These are phyloP conservation scores for Melanogrammus aeglefinus DNA, from an alignment of 2,797 vertebrate genomes.

Conservation along the genomic window DNA sequence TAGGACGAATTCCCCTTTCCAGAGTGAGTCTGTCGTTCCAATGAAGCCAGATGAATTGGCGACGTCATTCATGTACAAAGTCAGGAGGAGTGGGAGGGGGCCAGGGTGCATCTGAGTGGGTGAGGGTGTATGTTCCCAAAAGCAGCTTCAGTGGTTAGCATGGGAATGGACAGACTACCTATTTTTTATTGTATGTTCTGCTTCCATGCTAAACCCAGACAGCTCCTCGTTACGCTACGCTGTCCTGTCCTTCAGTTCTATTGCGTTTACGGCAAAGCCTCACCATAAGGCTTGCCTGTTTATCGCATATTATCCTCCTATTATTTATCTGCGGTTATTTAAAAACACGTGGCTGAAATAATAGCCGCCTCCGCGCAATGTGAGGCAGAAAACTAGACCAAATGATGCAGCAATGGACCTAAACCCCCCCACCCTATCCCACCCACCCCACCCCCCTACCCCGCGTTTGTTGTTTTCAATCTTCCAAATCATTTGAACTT, in stretches of 20 bases:
- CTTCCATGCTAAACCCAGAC: no score
- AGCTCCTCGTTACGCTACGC: neutral
- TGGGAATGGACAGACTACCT: constrained; percentile 36
- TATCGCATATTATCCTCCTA: constrained; percentile 52
- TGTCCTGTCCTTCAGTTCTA: neutral
- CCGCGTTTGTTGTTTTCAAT: constrained; percentile 24
- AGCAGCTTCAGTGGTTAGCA: constrained; percentile 32
- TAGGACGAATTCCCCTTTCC: no score
- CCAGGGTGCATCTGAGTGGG: constrained; percentile 11
- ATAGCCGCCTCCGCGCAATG: constrained; percentile 67
- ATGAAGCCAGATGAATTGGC: no score
- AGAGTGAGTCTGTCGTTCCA: no score
- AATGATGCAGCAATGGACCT: constrained; percentile 63
- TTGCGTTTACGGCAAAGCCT: neutral
- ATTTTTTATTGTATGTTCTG: no score
- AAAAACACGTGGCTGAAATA: constrained; percentile 69
- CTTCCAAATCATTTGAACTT: constrained; percentile 77
- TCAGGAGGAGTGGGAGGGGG: neutral
- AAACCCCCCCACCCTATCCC: no score
- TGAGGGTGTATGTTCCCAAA: constrained; percentile 17
- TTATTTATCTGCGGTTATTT: constrained; percentile 54
- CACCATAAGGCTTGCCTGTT: constrained; percentile 34
- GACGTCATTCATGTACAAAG: constrained; percentile 1
- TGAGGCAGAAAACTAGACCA: constrained; percentile 66
- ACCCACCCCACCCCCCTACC: no score